Conservation (phyloP, 2,888 invertebrate species). For the Julus scandinavius region DNA sequence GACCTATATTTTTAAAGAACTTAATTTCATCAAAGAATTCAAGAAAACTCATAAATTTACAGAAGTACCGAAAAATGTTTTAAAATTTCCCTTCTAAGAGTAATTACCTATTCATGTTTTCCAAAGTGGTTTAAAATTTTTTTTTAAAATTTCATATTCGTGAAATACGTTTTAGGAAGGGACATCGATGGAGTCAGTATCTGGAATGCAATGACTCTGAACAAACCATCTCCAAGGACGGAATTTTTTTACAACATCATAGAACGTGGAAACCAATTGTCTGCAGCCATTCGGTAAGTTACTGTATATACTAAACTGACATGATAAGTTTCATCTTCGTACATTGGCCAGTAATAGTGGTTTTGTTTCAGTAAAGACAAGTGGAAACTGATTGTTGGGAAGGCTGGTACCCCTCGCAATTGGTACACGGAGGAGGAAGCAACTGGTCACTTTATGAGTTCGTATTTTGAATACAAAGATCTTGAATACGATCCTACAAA, state of each 20-base stretch:
- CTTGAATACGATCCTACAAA: neutral
- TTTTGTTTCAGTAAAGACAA: slow-evolving; percentile 42
- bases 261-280: slow-evolving; percentile 66
- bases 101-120: too few relatives aligned
- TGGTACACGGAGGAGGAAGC: slow-evolving; percentile 61
- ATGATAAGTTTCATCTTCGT: too few relatives aligned
- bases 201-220: slow-evolving; percentile 63
- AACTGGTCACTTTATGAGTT: neutral
- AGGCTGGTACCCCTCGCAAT: slow-evolving; percentile 63
- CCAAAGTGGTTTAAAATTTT: too few relatives aligned
- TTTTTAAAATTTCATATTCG: too few relatives aligned
- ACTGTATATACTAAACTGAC: too few relatives aligned
- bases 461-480: neutral
- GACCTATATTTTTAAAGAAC: too few relatives aligned
- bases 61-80: neutral
- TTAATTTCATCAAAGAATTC: too few relatives aligned
- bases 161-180: too few relatives aligned
- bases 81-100: too few relatives aligned
- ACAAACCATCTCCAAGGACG: slow-evolving; percentile 57
- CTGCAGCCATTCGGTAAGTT: slow-evolving; percentile 64
- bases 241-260: slow-evolving; percentile 58
- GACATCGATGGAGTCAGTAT: slow-evolving; percentile 64
- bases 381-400: slow-evolving; percentile 62
- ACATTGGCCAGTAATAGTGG: neutral
- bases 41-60: too few relatives aligned